These are phyloP conservation scores for Nesogale talazaci DNA, from an alignment of 2,113 vertebrate species.

Conservation along the genomic window DNA sequence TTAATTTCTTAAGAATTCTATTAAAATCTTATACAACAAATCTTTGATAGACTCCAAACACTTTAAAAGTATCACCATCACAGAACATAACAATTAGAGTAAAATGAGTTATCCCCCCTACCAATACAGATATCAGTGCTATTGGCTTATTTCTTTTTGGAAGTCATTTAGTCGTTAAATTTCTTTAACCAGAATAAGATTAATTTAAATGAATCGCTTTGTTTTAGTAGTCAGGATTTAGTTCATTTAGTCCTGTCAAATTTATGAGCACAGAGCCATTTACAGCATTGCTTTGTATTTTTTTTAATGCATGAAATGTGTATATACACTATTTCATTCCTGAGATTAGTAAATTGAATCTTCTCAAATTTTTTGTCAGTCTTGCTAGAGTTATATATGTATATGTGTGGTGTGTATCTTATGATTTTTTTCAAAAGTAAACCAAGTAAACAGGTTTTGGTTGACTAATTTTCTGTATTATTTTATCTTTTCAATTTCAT, in stretches of 20 bases:
- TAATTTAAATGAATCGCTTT: background rate
- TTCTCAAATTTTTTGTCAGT: background rate
- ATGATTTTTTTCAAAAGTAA: background rate
- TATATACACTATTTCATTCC: constrained; percentile 8
- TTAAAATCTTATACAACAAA: background rate
- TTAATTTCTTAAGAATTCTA: constrained; percentile 48
- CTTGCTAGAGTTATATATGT: background rate
- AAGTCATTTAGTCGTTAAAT: background rate
- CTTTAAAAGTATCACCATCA: constrained; percentile 7
- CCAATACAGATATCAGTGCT: background rate
- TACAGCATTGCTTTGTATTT: background rate
- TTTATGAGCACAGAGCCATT: background rate
- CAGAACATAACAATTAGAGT: constrained; percentile 14
- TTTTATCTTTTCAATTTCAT: constrained; percentile 1
- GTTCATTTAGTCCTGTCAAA: constrained; percentile 25
- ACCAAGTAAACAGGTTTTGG: background rate
- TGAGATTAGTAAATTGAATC: background rate
- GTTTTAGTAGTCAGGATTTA: background rate
- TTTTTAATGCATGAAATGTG: background rate
- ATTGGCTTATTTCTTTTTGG: background rate
- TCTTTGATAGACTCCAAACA: background rate
- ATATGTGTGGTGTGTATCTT: background rate
- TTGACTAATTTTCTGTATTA: background rate
- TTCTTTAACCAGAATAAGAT: constrained; percentile 20
- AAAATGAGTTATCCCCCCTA: background rate